These are phyloP conservation scores for Cyclophora punctaria DNA, from an alignment of 2,888 invertebrate genomes.

Conservation along the genomic window DNA sequence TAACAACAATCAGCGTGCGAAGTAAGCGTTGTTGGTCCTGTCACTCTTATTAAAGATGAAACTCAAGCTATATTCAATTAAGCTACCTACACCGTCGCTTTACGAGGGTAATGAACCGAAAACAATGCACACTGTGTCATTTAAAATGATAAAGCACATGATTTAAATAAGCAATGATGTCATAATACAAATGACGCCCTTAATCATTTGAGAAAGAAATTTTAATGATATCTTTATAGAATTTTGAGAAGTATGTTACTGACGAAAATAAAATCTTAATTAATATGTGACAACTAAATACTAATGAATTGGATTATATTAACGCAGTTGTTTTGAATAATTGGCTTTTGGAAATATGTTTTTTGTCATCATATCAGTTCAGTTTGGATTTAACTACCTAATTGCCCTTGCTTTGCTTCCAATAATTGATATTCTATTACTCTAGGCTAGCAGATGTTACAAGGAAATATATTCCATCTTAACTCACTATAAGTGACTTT, in stretches of 20 bases:
- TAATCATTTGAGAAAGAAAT: constrained; percentile 37
- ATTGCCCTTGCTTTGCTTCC: no score
- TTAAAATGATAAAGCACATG: constrained; percentile 19
- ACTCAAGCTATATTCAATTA: constrained; percentile 60
- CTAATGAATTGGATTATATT: constrained; percentile 36
- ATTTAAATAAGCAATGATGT: constrained; percentile 24
- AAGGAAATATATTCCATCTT: no score
- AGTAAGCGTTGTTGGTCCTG: constrained; percentile 54
- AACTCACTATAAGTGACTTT: no score
- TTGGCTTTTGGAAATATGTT: no score
- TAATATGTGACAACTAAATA: constrained; percentile 41
- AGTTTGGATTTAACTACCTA: no score
- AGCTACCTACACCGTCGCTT: constrained; percentile 43
- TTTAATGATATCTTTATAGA: constrained; percentile 47
- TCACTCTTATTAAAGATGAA: constrained; percentile 49
- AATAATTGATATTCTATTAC: no score
- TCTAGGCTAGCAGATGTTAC: no score
- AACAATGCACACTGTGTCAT: constrained; percentile 20
- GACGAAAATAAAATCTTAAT: constrained; percentile 38
- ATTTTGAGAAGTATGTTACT: constrained; percentile 29
- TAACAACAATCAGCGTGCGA: constrained; percentile 68
- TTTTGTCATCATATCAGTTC: no score
- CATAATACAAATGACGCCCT: constrained; percentile 32
- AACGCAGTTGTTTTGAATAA: constrained; percentile 15
- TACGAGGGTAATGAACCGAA: constrained; percentile 28